These are phyloP conservation scores for Forficula auricularia DNA, from an alignment of 1,140 invertebrate species.

Conservation along the genomic window DNA sequence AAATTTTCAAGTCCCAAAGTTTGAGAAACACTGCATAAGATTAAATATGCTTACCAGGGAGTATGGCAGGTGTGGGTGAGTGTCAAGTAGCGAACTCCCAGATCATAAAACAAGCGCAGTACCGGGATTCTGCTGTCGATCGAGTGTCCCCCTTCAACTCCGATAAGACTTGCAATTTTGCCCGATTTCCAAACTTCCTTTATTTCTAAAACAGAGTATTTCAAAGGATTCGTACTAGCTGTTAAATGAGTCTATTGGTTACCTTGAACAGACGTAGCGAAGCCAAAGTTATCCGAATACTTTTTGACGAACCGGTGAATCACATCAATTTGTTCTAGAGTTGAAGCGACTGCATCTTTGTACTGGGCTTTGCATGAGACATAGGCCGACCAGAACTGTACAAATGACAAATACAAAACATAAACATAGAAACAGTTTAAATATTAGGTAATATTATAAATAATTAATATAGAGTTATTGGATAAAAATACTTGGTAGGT, in stretches of 20 bases:
- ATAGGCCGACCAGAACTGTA: constrained; percentile 50
- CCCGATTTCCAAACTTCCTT: constrained; percentile 54
- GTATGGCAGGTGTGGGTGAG: constrained; percentile 63
- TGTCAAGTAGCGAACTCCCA: constrained; percentile 59
- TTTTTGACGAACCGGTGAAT: constrained; percentile 38
- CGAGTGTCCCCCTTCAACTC: constrained; percentile 63
- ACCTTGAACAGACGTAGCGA: constrained; percentile 30
- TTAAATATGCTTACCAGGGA: constrained; percentile 57
- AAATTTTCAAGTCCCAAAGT: no score
- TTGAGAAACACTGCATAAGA: no score
- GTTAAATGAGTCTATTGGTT: constrained; percentile 5
- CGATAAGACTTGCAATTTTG: constrained; percentile 64
- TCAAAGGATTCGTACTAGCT: no score
- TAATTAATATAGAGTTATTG: no score
- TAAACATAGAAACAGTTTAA: no score
- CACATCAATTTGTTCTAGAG: constrained; percentile 63
- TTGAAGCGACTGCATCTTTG: constrained; percentile 53
- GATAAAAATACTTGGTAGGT: no score
- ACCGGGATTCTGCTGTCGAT: constrained; percentile 47
- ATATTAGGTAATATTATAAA: no score
- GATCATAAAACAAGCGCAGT: constrained; percentile 44
- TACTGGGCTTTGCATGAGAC: constrained; percentile 38
- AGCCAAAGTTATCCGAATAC: constrained; percentile 28
- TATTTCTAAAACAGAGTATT: constrained; percentile 32
- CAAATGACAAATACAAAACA: not conserved